Evolutionary conservation across 2,888 invertebrate species (phyloP).

Genomic region (Octodonta nipae): DNA sequence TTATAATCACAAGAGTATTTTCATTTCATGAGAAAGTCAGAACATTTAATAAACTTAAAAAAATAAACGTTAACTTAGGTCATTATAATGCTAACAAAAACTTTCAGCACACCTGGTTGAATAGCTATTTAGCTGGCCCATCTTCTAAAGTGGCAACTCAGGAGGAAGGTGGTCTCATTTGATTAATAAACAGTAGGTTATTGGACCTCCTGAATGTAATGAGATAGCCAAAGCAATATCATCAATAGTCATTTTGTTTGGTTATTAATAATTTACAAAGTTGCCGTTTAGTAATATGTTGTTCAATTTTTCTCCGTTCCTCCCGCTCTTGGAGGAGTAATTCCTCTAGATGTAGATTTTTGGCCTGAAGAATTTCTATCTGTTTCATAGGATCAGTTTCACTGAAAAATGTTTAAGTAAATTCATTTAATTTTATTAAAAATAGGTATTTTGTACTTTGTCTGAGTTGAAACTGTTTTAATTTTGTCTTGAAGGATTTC

Average conservation of each 20-base stretch:
- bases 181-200: too few relatives aligned
- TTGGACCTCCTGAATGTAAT: conserved; percentile 1
- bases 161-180: too few relatives aligned
- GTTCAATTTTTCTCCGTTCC: conserved; percentile 1
- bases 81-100: too few relatives aligned
- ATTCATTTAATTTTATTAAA: neutral
- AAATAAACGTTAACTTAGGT: neutral
- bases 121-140: neutral
- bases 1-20: neutral
- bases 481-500: neutral
- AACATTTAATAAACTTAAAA: conserved; percentile 1
- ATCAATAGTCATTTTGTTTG: neutral
- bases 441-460: neutral
- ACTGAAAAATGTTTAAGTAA: neutral
- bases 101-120: too few relatives aligned
- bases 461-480: neutral
- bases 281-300: neutral
- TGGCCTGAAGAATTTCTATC: conserved; percentile 1
- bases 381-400: neutral
- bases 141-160: too few relatives aligned
- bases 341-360: conserved; percentile 1
- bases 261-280: neutral
- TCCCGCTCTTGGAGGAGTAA: neutral
- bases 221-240: conserved; percentile 1
- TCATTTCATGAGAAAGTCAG: neutral